Base-by-base conservation (phyloP, 2,888 invertebrate species). In the Nudaria mundana region DNA sequence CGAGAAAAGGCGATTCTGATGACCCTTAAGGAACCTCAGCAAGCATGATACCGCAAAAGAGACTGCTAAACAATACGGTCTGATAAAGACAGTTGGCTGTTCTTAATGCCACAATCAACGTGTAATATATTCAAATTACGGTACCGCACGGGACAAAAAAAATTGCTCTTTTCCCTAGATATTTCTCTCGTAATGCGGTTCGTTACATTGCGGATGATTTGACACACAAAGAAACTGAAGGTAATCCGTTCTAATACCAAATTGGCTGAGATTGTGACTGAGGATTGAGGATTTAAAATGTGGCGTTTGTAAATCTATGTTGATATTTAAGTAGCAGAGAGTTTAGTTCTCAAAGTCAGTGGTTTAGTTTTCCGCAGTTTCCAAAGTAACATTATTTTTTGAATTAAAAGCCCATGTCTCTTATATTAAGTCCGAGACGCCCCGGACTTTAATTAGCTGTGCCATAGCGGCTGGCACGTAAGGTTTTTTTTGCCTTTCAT, bases 121-220 rank as follows among this genome's bases (percentile, higher is more conserved):
- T 50, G 48, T 71, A 77, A 76, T 75, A 65, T 71, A 79, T 76
- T 73, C 69, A 77, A 77, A 77, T 80, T 71, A 71, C 63, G 53
- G 59, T 47, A 44, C 56, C 44, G 49, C 61, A 51, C 37, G 52
- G 48, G 52, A 51, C 55, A 56, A 65, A 60, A 70, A 70, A 70
- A 70, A 66, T 70, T 69, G 67, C 71, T 66, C 63, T 60, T 62
- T 61, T 63, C 10, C 60, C 56, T 52, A 60, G 54, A 54, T 55
- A 54, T 61, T 58, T 48, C 56, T 46, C 30, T 40, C 43, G 51
- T 70, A 71, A 76, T 71, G 70, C 66, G 52, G 56, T 69, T 70
- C 71, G 73, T 74, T 70, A 70, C 62, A 59, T 62, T 56, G 48
- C 46, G 56, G 62, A 59, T 72, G 68, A 73, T 72, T 71, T 70